Evolutionary conservation across 2,113 vertebrate species (phyloP), one percentile per base, ranked within the genome.

Genomic region (Emydocephalus ijimae): DNA sequence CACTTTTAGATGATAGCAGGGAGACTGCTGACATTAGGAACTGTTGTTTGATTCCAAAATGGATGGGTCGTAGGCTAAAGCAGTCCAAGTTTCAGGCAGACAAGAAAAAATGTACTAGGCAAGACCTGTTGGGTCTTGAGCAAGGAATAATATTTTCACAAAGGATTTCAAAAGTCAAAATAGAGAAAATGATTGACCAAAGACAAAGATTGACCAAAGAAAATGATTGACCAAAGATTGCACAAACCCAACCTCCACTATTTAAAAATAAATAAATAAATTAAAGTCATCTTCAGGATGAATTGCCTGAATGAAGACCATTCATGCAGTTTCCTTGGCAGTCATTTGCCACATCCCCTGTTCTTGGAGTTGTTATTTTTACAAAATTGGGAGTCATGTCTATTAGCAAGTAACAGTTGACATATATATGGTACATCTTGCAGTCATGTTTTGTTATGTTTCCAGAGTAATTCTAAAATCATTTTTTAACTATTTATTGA

Each of bases 401-500:
- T 48, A 69, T 90, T 50, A 21, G 29, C 24, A 64, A 69, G 24
- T 15, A 64, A 20, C 24, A 29, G 24, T 61, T 90, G 61, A 50
- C 23, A 61, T n/a, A 89, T 48, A 89, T 45, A 59, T 39, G 29
- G 15, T 15, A 26, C 57, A 91, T n/a, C 0, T 15, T 91, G 85
- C 21, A 11, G 64, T 26, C 10, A 29, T 52, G 0, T 56, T 85
- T 24, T 43, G 2, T 4, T 91, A 21, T 86, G 89, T 85, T 59
- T 43, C 4, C 48, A 55, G 69, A 8, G 26, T 50, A 50, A 91
- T 91, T 5, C 59, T 59, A 91, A 89, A 85, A 29, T 95, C 57
- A 48, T 88, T 81, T 34, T 61, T 74, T 69, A 94, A 18, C 0
- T 74, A 92, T 95, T 95, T 96, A 93, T 85, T 95, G 91, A 96